A percentile compares a stretch with the other conserved stretches of the same genome.
These are phyloP conservation scores for Agapostemon virescens DNA, from an alignment of 2,888 invertebrate genomes.

Conservation along the genomic window DNA sequence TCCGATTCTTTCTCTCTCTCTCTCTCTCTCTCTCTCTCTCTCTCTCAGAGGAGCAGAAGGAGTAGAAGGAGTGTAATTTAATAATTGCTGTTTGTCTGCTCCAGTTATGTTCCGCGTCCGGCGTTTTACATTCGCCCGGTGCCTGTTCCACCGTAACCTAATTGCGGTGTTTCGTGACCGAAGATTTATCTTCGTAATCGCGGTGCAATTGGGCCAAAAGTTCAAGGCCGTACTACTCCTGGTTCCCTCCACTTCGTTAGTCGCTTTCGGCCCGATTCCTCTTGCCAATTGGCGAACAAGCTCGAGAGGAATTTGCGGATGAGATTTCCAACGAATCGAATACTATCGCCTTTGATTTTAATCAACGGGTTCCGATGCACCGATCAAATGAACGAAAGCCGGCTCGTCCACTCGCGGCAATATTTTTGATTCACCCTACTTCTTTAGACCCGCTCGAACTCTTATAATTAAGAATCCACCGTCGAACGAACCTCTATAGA, in stretches of 20 bases:
- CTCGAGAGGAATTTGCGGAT: conserved; percentile 38
- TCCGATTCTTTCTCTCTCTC: not conserved
- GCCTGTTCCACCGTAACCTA: not conserved
- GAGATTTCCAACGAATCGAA: conserved; percentile 36
- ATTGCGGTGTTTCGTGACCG: conserved; percentile 20
- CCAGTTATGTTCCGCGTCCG: conserved; percentile 6
- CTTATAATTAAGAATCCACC: not conserved
- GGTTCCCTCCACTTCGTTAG: conserved; percentile 39
- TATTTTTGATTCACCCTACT: not conserved
- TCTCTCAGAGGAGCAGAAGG: too few relatives aligned
- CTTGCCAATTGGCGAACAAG: conserved; percentile 43
- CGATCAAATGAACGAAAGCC: conserved; percentile 2
- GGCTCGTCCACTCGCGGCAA: not conserved
- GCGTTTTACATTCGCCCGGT: not conserved
- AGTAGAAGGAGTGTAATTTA: not conserved
- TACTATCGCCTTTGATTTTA: conserved; percentile 9
- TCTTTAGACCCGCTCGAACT: not conserved
- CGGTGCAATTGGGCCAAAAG: conserved; percentile 44
- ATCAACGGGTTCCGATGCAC: not conserved
- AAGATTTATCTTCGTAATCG: conserved; percentile 32
- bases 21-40: not conserved
- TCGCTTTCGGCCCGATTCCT: conserved; percentile 28
- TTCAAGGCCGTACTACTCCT: conserved; percentile 40
- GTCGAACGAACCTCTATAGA: not conserved
- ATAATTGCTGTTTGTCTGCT: conserved; percentile 7